phyloP scores from a whole-genome alignment of 2,113 vertebrate species.

The Phrynocephalus versicolor region DNA sequence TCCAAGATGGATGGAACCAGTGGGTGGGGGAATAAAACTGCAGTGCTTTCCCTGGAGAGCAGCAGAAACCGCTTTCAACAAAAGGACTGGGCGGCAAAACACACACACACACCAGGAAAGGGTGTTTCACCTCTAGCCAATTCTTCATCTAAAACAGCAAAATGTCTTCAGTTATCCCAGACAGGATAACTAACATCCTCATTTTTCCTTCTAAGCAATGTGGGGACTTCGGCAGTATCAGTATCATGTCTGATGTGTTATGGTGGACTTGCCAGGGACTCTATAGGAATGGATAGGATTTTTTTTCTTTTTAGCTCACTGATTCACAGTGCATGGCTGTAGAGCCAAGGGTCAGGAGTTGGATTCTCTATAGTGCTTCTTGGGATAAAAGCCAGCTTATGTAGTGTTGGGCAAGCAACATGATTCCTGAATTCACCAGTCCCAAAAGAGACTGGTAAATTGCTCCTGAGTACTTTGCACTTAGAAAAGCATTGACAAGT shows the following conservation, averaged over 20 bases:
- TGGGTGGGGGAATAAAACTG: conserved; percentile 14
- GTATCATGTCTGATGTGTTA: background rate
- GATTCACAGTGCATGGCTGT: no score
- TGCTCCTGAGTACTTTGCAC: no score
- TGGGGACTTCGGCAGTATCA: background rate
- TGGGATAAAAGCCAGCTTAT: no score
- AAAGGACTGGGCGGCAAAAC: background rate
- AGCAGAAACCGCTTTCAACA: background rate
- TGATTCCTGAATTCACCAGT: no score
- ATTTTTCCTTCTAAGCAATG: background rate
- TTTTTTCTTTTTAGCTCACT: no score
- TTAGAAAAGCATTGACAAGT: no score
- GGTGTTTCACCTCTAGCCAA: background rate
- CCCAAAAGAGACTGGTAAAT: no score
- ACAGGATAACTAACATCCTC: background rate
- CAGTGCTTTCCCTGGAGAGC: conserved; percentile 11
- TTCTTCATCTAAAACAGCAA: background rate
- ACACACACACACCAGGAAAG: conserved; percentile 3
- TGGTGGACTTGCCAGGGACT: background rate
- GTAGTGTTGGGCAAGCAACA: no score
- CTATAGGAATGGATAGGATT: background rate
- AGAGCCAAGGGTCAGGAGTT: no score
- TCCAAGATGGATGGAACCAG: conserved; percentile 35
- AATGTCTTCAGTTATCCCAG: background rate
- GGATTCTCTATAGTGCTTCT: no score